phyloP scores from a whole-genome alignment of 92 coral and sea anemone species.

The Umimayanthus kanabou region DNA sequence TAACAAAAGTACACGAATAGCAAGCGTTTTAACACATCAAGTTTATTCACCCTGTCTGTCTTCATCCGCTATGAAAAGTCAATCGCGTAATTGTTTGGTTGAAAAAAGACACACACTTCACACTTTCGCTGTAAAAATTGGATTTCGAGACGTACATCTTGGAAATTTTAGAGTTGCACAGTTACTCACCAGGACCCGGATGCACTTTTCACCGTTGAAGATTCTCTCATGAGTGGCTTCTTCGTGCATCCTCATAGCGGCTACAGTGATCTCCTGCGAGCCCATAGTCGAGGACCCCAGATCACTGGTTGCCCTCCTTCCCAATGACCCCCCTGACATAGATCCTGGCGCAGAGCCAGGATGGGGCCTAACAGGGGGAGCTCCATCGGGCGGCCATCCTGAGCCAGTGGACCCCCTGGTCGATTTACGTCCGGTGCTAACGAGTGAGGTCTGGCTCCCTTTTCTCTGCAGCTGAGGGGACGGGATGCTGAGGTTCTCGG shows the following conservation, averaged over 20 bases:
- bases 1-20: too few species aligned
- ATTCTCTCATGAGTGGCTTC: constrained; percentile 68
- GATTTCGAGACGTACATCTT: too few species aligned
- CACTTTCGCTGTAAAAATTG: too few species aligned
- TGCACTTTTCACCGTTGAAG: constrained; percentile 88
- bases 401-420: constrained; percentile 42
- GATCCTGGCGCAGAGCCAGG: constrained; percentile 80
- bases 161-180: too few species aligned
- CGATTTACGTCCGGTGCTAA: constrained; percentile 38
- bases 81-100: too few species aligned
- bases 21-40: too few species aligned
- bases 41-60: too few species aligned
- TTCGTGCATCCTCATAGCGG: constrained; percentile 73
- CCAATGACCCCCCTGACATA: constrained; percentile 75
- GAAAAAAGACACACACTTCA: too few species aligned
- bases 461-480: constrained; percentile 38
- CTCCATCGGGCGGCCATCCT: constrained; percentile 69
- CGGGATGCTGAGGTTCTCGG: constrained; percentile 65
- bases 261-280: constrained; percentile 89
- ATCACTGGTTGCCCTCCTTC: constrained; percentile 94
- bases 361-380: constrained; percentile 72
- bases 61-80: too few species aligned
- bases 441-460: constrained; percentile 38
- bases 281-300: constrained; percentile 91
- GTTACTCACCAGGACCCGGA: constrained; percentile 82